Base-by-base conservation (phyloP, 2,113 vertebrate species). In the Sinosuthora webbiana region DNA sequence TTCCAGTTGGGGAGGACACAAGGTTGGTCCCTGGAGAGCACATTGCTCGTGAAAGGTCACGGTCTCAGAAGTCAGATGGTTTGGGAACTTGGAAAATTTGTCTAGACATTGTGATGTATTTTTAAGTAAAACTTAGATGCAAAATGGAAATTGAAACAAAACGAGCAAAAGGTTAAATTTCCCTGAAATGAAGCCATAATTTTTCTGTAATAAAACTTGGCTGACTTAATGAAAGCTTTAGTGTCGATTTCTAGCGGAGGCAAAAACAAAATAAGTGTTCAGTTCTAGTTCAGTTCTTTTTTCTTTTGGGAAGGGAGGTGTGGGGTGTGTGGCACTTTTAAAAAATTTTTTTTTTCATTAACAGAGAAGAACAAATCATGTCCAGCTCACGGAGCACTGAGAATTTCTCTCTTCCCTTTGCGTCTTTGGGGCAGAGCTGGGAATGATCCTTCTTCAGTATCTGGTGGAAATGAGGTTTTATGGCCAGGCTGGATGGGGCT, bases 111-210 rank as follows among this genome's bases (percentile, higher is more conserved):
- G n/a, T 2, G 0, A 49, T 28, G 6, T 19, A 9, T 49, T 78
- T 90, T 62, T 4, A 79, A 39, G 31, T 55, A 37, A 78, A 90
- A 47, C 15, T 86, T 57, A 11, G 22, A n/a, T 87, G 50, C 35
- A 78, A 16, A 87, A 35, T 53, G 16, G 47, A 84, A 80, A 64
- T 63, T 12, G 63, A 52, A 90, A 62, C 12, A 70, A 91, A 73
- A 44, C 57, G 74, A 57, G 15, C 31, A 59, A 60, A 89, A 89
- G 18, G 30, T 86, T 89, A 64, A 68, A 44, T 47, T 89, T 67
- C 35, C 31, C 45, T 13, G 3, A 67, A 49, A 65, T 0, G 0
- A 79, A 82, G 39, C 2, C 3, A 6, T 53, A 3, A 8, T 71
- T 90, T 81, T 81, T 93, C 31, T 71, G 67, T 52, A 60, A 19